Conservation (phyloP, 2,797 vertebrate species). For the Euthynnus affinis region DNA sequence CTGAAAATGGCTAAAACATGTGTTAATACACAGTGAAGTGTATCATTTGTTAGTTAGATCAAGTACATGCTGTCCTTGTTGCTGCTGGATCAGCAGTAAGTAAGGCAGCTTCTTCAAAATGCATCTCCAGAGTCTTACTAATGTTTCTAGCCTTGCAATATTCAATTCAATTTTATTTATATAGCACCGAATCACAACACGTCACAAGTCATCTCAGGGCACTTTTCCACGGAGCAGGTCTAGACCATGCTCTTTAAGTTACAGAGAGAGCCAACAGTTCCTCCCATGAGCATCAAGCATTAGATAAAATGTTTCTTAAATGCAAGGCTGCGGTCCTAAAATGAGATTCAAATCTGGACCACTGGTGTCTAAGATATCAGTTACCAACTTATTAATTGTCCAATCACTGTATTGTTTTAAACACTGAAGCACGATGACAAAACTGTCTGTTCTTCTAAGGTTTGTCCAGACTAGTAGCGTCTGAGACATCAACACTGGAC, state of each 20-base stretch:
- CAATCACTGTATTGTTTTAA: neutral
- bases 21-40: neutral
- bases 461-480: no score
- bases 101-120: neutral
- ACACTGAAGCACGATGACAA: neutral
- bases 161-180: no score
- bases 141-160: neutral
- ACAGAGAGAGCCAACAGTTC: no score
- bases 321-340: neutral
- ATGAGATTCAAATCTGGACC: neutral
- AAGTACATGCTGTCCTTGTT: neutral
- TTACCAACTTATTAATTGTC: neutral
- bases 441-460: neutral
- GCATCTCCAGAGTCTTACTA: neutral
- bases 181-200: no score
- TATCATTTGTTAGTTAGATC: slow-evolving; percentile 8
- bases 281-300: no score
- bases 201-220: no score
- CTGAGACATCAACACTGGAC: no score
- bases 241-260: no score
- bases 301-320: neutral
- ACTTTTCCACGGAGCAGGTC: no score
- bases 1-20: neutral
- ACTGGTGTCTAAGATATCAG: neutral
- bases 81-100: slow-evolving; percentile 4